Percentiles rank a stretch among this genome's conserved stretches.
Conservation (phyloP, 2,888 invertebrate species). For the Cremastobaeus sp. region DNA sequence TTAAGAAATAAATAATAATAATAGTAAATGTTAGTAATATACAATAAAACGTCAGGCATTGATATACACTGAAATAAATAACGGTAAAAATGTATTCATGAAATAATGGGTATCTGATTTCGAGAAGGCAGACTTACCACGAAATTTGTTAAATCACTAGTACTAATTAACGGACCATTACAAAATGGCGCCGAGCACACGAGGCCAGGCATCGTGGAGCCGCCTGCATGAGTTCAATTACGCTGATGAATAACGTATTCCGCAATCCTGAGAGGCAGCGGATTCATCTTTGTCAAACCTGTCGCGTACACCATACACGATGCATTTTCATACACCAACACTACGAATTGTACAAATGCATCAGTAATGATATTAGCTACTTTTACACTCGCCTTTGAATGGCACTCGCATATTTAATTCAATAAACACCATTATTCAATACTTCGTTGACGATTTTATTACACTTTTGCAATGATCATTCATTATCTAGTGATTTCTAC, state of each 20-base stretch:
- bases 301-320: slow-evolving; percentile 36
- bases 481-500: no score
- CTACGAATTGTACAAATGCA: slow-evolving; percentile 18
- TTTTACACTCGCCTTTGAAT: slow-evolving; percentile 13
- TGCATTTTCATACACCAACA: slow-evolving; percentile 43
- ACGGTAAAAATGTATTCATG: neutral
- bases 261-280: slow-evolving; percentile 61
- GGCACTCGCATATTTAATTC: neutral
- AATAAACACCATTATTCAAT: neutral
- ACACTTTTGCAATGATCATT: no score
- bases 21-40: no score
- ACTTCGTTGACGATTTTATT: neutral
- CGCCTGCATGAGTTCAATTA: slow-evolving; percentile 67
- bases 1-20: no score
- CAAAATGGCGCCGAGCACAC: slow-evolving; percentile 64
- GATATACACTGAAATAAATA: no score
- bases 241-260: slow-evolving; percentile 70
- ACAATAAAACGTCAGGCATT: no score
- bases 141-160: slow-evolving; percentile 63
- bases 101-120: slow-evolving; percentile 25
- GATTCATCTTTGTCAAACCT: slow-evolving; percentile 69
- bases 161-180: slow-evolving; percentile 69
- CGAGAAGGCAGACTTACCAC: slow-evolving; percentile 24
- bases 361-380: slow-evolving; percentile 32
- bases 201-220: slow-evolving; percentile 61